These are phyloP conservation scores for Proisotoma minuta DNA, from an alignment of 2,888 invertebrate genomes.

Conservation along the genomic window DNA sequence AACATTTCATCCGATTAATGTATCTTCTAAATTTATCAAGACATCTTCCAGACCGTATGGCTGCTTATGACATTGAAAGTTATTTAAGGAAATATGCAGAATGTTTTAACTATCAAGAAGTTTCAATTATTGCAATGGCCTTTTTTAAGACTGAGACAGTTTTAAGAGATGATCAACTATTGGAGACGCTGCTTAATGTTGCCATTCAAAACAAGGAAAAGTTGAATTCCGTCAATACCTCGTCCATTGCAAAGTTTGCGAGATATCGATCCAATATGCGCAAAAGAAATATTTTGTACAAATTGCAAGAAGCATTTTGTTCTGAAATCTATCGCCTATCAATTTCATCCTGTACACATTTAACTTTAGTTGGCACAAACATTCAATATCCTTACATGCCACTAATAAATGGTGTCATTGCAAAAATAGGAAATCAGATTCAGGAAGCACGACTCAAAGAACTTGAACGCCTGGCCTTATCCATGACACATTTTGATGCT, in stretches of 20 bases:
- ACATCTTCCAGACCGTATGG: conserved; percentile 53
- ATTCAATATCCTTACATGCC: conserved; percentile 53
- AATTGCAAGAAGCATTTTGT: conserved; percentile 57
- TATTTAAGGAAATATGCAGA: conserved; percentile 56
- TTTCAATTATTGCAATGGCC: conserved; percentile 68
- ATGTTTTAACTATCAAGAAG: conserved; percentile 61
- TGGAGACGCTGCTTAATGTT: conserved; percentile 56
- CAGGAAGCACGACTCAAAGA: conserved; percentile 63
- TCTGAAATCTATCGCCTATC: conserved; percentile 60
- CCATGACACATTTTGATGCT: conserved; percentile 61
- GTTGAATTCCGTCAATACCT: conserved; percentile 63
- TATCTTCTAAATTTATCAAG: conserved; percentile 63
- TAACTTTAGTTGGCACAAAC: conserved; percentile 61
- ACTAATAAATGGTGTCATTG: conserved; percentile 55
- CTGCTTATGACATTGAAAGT: conserved; percentile 64
- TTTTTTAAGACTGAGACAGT: conserved; percentile 71
- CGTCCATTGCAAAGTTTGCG: conserved; percentile 54
- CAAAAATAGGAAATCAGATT: conserved; percentile 56
- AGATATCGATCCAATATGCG: conserved; percentile 22
- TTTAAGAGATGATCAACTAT: conserved; percentile 56
- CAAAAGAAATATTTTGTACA: conserved; percentile 50
- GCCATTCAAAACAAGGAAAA: conserved; percentile 55
- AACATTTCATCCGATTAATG: conserved; percentile 63
- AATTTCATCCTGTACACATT: conserved; percentile 61
- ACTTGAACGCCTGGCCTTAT: conserved; percentile 64